Percentiles rank a stretch among this genome's conserved stretches.
These are phyloP conservation scores for Artibeus lituratus DNA, from an alignment of 2,797 vertebrate species.

Conservation along the genomic window DNA sequence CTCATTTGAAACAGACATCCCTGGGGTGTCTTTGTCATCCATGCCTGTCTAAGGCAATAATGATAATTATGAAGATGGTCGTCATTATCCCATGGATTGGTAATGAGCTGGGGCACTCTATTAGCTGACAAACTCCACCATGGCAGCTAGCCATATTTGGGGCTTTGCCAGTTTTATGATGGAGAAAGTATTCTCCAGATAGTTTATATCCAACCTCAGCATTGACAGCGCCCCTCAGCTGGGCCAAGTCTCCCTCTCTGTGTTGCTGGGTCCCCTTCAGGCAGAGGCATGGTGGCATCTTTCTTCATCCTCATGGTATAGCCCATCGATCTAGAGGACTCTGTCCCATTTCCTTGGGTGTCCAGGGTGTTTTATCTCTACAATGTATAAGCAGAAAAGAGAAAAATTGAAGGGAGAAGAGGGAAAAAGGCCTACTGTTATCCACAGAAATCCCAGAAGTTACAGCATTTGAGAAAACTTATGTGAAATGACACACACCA, in stretches of 20 bases:
- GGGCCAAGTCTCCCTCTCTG: background rate
- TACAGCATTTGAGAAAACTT: background rate
- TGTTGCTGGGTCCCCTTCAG: background rate
- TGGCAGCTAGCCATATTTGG: background rate
- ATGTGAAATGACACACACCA: background rate
- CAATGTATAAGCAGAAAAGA: background rate
- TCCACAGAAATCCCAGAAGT: background rate
- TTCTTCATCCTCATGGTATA: background rate
- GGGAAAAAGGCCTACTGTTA: background rate
- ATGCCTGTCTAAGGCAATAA: background rate
- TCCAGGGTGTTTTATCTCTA: background rate
- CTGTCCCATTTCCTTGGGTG: background rate
- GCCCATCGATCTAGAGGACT: background rate
- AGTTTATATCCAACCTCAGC: background rate
- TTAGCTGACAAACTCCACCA: background rate
- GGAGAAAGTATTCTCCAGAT: background rate
- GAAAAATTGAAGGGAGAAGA: background rate
- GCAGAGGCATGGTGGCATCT: background rate
- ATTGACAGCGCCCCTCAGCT: background rate
- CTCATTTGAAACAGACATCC: background rate
- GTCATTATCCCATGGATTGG: background rate
- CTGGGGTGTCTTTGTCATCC: constrained; percentile 30
- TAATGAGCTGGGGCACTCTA: constrained; percentile 34
- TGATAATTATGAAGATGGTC: constrained; percentile 43
- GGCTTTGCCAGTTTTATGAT: background rate